Base-by-base conservation (phyloP, 2,797 vertebrate species). In the Silurus aristotelis region DNA sequence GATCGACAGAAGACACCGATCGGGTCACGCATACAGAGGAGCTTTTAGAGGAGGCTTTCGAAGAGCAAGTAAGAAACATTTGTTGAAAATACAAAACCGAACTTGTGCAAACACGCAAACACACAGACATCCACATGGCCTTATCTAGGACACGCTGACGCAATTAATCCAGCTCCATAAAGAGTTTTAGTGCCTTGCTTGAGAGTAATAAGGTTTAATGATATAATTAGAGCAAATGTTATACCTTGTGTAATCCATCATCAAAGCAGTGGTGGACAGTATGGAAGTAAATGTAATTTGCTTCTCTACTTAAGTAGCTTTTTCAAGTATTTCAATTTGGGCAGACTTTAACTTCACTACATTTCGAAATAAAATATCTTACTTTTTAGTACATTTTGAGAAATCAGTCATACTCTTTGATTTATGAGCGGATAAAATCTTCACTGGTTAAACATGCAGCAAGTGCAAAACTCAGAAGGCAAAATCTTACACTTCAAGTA, bases 1-100 rank as follows among this genome's bases (percentile, higher is more conserved):
- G 60, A 12, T 27, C 10, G 43, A 46, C 75, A 6, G 85, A 84
- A 48, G 80, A 63, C 10, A 73, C 55, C 48, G 12, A 4, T 31
- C 81, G 31, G 60, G 85, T 66, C 5, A 55, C 58, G 25, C 75
- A 80, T 66, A 14, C 79, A 70, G 71, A 56, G 38, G 86, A 80
- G 48, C 88, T 60, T 43, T 85, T 90, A 48, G 82, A 85, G 22
- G 91, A 91, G 76, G 91, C 91, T 31, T 87, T 91, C 70, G 89
- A 90, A 72, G 91, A 92, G 76, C 91, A 92, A 90, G 91, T 92
- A 86, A 73, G 84, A 64, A 64, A 46, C 13, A 66, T 43, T 5
- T 6, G 67, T 8, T 0, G 20, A 13, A 43, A 22, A 71, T 10
- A 71, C 64, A 55, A 71, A 46, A 15, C 48, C 38, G 4, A 38